phyloP scores from a whole-genome alignment of 2,113 vertebrate species.

The Grammomys dolichurus region DNA sequence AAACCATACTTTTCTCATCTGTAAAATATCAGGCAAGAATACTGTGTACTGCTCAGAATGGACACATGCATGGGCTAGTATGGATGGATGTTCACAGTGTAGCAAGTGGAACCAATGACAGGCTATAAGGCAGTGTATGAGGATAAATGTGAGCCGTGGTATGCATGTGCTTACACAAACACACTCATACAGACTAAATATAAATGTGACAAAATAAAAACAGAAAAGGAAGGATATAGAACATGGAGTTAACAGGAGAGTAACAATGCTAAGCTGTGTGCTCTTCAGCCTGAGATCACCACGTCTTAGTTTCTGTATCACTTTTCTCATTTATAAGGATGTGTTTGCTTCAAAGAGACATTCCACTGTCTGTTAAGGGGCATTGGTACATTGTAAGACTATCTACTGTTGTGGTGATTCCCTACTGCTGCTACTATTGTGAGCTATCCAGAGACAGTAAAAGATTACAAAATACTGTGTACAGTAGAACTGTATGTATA shows the following conservation, averaged over 20 bases:
- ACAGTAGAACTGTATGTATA: rapidly evolving
- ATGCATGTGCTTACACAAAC: no score
- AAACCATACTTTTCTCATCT: background rate
- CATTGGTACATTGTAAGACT: background rate
- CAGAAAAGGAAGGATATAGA: rapidly evolving
- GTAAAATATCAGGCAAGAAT: background rate
- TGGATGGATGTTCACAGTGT: rapidly evolving
- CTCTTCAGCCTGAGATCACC: background rate
- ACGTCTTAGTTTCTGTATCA: background rate
- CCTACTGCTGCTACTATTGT: rapidly evolving
- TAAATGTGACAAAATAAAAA: background rate
- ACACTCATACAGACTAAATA: background rate
- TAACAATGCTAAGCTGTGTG: background rate
- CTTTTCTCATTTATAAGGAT: background rate
- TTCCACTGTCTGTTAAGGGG: background rate
- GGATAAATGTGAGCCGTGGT: background rate
- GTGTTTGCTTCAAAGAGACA: background rate
- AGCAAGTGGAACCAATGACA: background rate
- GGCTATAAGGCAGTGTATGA: background rate
- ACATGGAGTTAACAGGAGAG: rapidly evolving
- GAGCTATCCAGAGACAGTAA: background rate
- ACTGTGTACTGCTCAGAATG: background rate
- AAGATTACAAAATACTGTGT: background rate
- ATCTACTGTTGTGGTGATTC: no score
- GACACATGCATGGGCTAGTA: no score